Base-by-base conservation (phyloP, 2,797 vertebrate species). In the Myotis findleyi region DNA sequence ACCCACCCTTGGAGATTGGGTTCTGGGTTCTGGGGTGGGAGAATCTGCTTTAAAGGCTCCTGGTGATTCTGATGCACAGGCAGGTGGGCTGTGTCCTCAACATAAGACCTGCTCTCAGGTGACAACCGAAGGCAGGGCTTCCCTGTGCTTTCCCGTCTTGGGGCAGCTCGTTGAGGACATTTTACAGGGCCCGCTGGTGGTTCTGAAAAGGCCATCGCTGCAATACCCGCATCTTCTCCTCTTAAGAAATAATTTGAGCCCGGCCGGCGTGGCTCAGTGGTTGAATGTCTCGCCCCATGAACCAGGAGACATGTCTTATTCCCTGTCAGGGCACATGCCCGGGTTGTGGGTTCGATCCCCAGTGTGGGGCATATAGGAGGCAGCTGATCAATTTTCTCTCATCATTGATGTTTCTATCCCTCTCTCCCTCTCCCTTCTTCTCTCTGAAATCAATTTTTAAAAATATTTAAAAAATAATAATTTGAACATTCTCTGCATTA, bases 1-100 rank as follows among this genome's bases (percentile, higher is more conserved):
- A 0, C 44, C 18, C 36, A 0, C 12, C 51, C 27, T 6, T 23
- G 27, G 49, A 27, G 14, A n/a, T 33, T 41, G 41, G 1, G 12
- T 20, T 55, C 77, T 49, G 64, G 73, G 41, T 17, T 8, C 53
- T 5, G 41, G 53, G 2, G 14, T 16, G 23, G 38, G 38, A n/a
- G 41, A 5, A 3, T 1, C 41, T 30, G 36, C 27, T 57, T 16
- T 27, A 68, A 17, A 17, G 49, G 3, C n/a, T 38, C 20, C 33
- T 51, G 7, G 36, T 33, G 49, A 7, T 30, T 14, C 71, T 47
- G 21, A 7, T 21, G 36, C 17, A 5, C 12, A 2, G 49, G 30
- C 30, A 7, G 16, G 20, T 30, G 13, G 12, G 7, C 53, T 3
- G 14, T 9, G 41, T 30, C 33, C 53, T 30, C 72, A 20, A 27